Percentiles rank a stretch among this genome's conserved stretches.
phyloP scores from a whole-genome alignment of 1,140 invertebrate species.

The Capitella teleta region DNA sequence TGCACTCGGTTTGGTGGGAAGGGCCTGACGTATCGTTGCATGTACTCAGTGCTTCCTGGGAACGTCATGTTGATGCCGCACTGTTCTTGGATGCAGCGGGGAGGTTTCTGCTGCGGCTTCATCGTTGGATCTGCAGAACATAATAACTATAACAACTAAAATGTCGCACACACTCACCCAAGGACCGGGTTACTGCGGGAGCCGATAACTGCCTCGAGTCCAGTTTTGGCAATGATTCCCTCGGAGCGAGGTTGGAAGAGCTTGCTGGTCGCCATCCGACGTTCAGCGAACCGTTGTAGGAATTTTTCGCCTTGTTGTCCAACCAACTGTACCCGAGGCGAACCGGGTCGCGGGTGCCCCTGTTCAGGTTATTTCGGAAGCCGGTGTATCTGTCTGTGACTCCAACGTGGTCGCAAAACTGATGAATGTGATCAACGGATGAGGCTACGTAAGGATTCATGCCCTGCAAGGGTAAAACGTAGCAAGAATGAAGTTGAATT shows the following conservation, averaged over 20 bases:
- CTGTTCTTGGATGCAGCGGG: conserved; percentile 32
- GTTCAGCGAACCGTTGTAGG: neutral
- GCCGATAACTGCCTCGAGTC: too few species aligned
- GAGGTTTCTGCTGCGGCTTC: too few species aligned
- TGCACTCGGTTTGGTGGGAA: conserved; percentile 17
- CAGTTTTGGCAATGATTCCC: too few species aligned
- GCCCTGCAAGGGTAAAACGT: conserved; percentile 14
- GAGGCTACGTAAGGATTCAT: conserved; percentile 21
- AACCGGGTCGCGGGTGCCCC: conserved; percentile 25
- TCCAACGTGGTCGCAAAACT: conserved; percentile 33
- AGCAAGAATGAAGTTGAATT: neutral
- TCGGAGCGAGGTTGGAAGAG: too few species aligned
- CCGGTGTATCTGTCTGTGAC: conserved; percentile 38
- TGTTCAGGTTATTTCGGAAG: conserved; percentile 31
- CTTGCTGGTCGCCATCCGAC: neutral
- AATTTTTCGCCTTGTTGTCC: conserved; percentile 3
- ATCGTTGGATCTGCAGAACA: too few species aligned
- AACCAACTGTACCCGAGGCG: conserved; percentile 23
- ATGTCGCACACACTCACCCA: too few species aligned
- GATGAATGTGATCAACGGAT: conserved; percentile 24
- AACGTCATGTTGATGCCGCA: conserved; percentile 39
- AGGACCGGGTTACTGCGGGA: too few species aligned
- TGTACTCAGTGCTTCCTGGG: conserved; percentile 37
- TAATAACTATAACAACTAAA: too few species aligned
- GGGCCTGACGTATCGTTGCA: conserved; percentile 24